Base-by-base conservation (phyloP, 2,113 vertebrate genomes). In the Theristicus caerulescens region DNA sequence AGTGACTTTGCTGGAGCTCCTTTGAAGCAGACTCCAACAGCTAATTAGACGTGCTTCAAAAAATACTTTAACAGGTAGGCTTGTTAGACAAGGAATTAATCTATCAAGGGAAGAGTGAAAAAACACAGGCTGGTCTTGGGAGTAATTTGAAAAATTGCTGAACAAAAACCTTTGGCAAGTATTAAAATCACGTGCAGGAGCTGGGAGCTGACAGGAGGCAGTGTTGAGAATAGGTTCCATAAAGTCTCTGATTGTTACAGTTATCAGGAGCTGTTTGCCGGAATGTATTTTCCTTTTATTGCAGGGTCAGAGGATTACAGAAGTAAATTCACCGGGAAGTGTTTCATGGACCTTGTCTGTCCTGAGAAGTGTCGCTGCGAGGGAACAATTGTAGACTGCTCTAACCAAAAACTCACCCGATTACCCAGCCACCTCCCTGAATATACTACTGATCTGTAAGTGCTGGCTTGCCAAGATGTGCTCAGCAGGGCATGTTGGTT, bases 341-440 rank as follows among this genome's bases (percentile, higher is more conserved):
- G 99, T 94, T 99, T 99, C 98, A 98, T 99, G 98, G 99, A 99
- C 91, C 98, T 99, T 12, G 98, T 99, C 26, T 99, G 99, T 97
- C 99, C 99, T 0, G 99, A 99, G 97, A 99, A 98, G 93, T 99
- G 99, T 84, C 99, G 99, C 95, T 99, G 99, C 1, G 99, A 99
- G 95, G 99, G 99, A 58, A 99, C 99, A 1, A 83, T 99, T 22
- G 99, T 99, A 15, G 99, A 99, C 98, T 99, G 99, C 97, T 99
- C 99, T 76, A 99, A 99, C 96, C 99, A 99, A 84, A 99, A 99
- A 91, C 98, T 99, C 77, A 97, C 98, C 88, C 99, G 98, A 2
- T 78, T 99, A 55, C 99, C 99, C 3, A 95, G 97, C 19, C 99
- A 99, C 97, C 98, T 99, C 31, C 99, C 99, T 0, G 99, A 99